These are phyloP conservation scores for Montipora foliosa DNA, from an alignment of 64 coral and sea anemone species.

Conservation along the genomic window DNA sequence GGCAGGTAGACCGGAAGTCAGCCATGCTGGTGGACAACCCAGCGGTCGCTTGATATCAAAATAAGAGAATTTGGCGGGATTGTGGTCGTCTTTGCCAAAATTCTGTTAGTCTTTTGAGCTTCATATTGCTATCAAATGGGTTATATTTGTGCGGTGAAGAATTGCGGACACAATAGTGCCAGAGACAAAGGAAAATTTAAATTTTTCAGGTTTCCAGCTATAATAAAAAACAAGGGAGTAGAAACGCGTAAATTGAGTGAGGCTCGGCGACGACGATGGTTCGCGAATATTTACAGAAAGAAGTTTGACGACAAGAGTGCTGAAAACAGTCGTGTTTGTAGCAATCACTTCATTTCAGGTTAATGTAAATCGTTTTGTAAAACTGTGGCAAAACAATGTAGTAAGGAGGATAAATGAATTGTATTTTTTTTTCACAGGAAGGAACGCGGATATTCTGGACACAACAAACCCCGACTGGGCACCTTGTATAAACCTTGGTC, in stretches of 20 bases:
- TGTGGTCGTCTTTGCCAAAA: too few species aligned
- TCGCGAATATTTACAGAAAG: constrained; percentile 36
- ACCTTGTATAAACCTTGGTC: neutral
- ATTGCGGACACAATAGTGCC: too few species aligned
- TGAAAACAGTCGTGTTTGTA: constrained; percentile 48
- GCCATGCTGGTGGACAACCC: constrained; percentile 35
- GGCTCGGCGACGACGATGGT: too few species aligned
- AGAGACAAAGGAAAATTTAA: neutral
- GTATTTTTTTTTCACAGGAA: neutral
- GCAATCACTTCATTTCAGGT: constrained; percentile 57
- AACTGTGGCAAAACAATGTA: neutral
- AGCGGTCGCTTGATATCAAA: neutral
- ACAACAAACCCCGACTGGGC: constrained; percentile 19
- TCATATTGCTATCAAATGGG: neutral
- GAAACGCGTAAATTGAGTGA: neutral
- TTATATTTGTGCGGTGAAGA: neutral
- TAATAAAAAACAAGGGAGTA: neutral
- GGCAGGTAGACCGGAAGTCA: neutral
- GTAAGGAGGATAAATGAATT: too few species aligned
- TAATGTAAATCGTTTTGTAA: neutral
- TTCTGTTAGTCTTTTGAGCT: too few species aligned
- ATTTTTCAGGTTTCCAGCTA: neutral
- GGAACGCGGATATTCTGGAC: neutral
- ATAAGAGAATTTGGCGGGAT: neutral
- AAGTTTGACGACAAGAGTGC: constrained; percentile 44